These are phyloP conservation scores for Junonia oenone DNA, from an alignment of 2,888 invertebrate species.

Conservation along the genomic window DNA sequence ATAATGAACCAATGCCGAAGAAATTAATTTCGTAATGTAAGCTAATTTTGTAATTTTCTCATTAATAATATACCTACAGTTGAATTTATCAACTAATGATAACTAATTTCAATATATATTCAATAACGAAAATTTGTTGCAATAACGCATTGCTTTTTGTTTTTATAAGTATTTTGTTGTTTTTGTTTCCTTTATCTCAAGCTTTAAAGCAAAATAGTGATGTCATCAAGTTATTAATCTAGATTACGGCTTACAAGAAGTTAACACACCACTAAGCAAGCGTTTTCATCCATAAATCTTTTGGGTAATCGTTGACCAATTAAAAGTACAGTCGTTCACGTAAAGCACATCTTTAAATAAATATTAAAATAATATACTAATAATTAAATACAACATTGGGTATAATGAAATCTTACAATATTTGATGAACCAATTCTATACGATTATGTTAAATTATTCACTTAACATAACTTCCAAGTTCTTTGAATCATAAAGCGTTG, in stretches of 20 bases:
- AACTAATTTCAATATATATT: too few relatives aligned
- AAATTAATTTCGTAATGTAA: too few relatives aligned
- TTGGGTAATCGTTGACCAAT: constrained; percentile 22
- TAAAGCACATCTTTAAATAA: not conserved
- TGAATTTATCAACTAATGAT: too few relatives aligned
- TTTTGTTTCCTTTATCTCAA: not conserved
- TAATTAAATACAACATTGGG: not conserved
- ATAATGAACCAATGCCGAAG: too few relatives aligned
- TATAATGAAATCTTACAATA: too few relatives aligned
- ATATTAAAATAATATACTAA: not conserved
- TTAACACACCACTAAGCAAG: constrained; percentile 20
- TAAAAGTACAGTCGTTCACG: constrained; percentile 19
- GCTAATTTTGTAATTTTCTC: not conserved
- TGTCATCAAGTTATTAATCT: constrained; percentile 14
- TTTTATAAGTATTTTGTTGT: not conserved
- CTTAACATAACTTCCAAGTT: too few relatives aligned
- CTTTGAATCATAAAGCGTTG: too few relatives aligned
- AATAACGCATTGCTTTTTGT: not conserved
- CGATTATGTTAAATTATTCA: too few relatives aligned
- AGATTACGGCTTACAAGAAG: constrained; percentile 15
- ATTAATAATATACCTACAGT: too few relatives aligned
- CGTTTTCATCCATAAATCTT: constrained; percentile 23
- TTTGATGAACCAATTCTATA: too few relatives aligned
- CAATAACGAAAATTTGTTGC: too few relatives aligned
- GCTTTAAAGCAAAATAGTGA: constrained; percentile 3